Conservation (phyloP, 2,888 invertebrate genomes). For the Aporophyla lueneburgensis region DNA sequence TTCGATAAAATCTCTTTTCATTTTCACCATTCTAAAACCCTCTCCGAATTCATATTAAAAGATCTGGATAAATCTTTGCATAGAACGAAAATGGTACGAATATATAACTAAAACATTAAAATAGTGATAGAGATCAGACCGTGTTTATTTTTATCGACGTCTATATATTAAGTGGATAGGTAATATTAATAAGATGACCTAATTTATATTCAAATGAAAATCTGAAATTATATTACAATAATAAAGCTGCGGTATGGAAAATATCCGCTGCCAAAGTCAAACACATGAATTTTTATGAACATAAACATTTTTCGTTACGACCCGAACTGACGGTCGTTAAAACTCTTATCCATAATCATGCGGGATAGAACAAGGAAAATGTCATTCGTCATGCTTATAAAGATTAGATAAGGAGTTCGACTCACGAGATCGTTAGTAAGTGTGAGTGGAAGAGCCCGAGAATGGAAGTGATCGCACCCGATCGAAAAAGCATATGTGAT, state of each 20-base stretch:
- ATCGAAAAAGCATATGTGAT: conserved; percentile 49
- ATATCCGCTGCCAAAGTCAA: conserved; percentile 55
- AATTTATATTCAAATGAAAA: conserved; percentile 39
- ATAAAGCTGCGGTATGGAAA: conserved; percentile 57
- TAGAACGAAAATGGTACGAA: background rate
- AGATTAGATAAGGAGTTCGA: conserved; percentile 61
- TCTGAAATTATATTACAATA: conserved; percentile 51
- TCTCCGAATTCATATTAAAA: background rate
- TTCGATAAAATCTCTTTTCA: background rate
- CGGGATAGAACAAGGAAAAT: conserved; percentile 66
- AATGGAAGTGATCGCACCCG: conserved; percentile 46
- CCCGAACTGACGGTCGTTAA: conserved; percentile 65
- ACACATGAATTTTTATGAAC: conserved; percentile 69
- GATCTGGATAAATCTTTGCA: no score
- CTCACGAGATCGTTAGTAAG: conserved; percentile 55
- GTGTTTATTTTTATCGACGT: background rate
- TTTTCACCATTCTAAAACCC: background rate
- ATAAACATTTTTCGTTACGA: conserved; percentile 66
- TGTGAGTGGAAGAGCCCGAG: conserved; percentile 43
- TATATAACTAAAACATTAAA: background rate
- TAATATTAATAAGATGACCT: conserved; percentile 23
- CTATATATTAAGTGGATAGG: background rate
- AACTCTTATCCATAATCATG: conserved; percentile 67
- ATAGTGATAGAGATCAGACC: background rate
- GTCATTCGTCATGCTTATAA: conserved; percentile 67